Conservation (phyloP, 2,888 invertebrate genomes). For the Eupithecia vulgata region DNA sequence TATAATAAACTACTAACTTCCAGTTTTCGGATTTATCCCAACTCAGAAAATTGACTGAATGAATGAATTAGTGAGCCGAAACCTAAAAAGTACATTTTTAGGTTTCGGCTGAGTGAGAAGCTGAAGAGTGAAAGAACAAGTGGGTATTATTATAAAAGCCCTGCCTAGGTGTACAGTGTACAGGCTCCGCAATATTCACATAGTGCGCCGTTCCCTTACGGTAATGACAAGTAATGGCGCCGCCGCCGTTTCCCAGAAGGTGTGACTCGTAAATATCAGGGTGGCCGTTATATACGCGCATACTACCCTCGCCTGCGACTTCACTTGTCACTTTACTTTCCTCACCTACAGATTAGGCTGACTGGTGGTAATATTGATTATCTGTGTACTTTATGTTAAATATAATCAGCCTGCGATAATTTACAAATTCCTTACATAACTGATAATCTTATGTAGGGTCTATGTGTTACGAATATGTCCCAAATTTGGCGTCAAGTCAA, state of each 20-base stretch:
- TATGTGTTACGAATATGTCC: too few species aligned
- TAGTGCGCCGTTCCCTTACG: neutral
- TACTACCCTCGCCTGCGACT: neutral
- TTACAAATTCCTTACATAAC: too few species aligned
- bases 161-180: neutral
- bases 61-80: too few species aligned
- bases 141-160: neutral
- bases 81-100: too few species aligned
- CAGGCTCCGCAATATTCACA: neutral
- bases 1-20: too few species aligned
- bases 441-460: too few species aligned
- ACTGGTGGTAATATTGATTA: neutral
- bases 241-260: neutral
- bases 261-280: constrained; percentile 1
- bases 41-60: too few species aligned
- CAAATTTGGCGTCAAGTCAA: too few species aligned
- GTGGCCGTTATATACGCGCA: neutral
- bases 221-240: neutral
- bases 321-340: neutral
- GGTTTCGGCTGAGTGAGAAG: too few species aligned
- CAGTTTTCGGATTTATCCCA: too few species aligned
- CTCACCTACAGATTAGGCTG: neutral
- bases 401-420: too few species aligned
- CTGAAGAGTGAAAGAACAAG: too few species aligned
- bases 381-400: neutral